Base-by-base conservation (phyloP, 2,113 vertebrate species). In the Pseudois nayaur region DNA sequence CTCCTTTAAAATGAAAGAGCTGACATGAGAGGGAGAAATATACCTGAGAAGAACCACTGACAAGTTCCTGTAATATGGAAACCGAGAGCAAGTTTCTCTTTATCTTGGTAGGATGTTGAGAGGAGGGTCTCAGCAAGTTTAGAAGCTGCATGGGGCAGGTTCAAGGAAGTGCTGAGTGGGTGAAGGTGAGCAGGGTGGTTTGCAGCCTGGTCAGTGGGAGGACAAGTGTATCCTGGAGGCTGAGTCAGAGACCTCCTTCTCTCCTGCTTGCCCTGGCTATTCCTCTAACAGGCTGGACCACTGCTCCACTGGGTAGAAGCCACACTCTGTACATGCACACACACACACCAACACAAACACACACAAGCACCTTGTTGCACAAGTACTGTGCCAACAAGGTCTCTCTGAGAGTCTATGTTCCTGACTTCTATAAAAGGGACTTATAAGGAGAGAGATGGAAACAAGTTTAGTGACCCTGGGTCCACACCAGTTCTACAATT, bases 1-100 rank as follows among this genome's bases (percentile, higher is more conserved):
- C 8, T 86, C 21, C 87, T 90, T 95, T 54, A 62, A 94, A 89
- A 67, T 95, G 43, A 29, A 94, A 84, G 62, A 50, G 3, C 27
- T 57, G 19, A 29, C 55, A 45, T 23, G 8, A 78, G 50, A 89
- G 8, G n/a, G 8, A 78, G 12, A 29, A 33, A 57, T 55, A 62
- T 45, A 67, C 29, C 13, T 82, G 40, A 36, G 16, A 93, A 40
- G 33, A 91, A 60, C 3, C 27, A 36, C 43, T 79, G 8, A 36
- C 12, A 90, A 48, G 17, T 6, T 74, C 81, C 92, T 86, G 1
- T 74, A 59, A 57, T 74, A 59, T 2, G 40, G 27, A 29, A 45
- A 48, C 40, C 5, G 3, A 90, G 8, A 95, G 84, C 33, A 21
- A 43, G 2, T n/a, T 87, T 78, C 21, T 45, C 82, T 78, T 48